Evolutionary conservation across 2,888 invertebrate species (phyloP), one percentile per base, ranked within the genome.

Genomic region (Folsomia manolachei): DNA sequence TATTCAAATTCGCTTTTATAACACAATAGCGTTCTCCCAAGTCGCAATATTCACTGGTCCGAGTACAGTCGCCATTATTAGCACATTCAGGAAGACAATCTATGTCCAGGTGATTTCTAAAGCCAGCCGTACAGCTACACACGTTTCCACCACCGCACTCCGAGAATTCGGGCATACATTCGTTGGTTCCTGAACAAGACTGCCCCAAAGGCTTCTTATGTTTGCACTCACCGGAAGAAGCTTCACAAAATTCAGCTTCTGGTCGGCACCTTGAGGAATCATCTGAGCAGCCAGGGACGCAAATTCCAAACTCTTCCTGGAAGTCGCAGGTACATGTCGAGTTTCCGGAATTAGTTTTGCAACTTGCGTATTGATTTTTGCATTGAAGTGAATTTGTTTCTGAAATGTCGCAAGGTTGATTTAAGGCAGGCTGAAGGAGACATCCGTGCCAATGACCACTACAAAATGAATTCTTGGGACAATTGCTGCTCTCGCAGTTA

Each of bases 51-150:
- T 56, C 21, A 2, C 11, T 18, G 11, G 4, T 18, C 2, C 26
- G 52, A 24, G n/a, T 4, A 24, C 51, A 51, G 1, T 66, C 52
- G 11, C 1, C n/a, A n/a, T 25, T 56, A 2, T 1, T 2, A 1
- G 56, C 2, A 52, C 67, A 67, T 56, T 56, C 56, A 2, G 56
- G 9, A 7, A 67, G 26, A 56, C 67, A 56, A 56, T 7, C 56
- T 14, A 7, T 56, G 56, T 56, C n/a, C 4, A 56, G n/a, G 19
- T 19, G n/a, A 21, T 56, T 56, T 19, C 11, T 14, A 56, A 56
- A 56, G 56, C 25, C 62, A 7, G 4, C 26, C 18, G 7, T 7
- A 24, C 24, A 25, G 24, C 21, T 18, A 7, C 26, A 25, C 2
- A 24, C 14, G 7, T 19, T 11, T n/a, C n/a, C n/a, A 24, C 60